phyloP scores from a whole-genome alignment of 2,797 vertebrate species.

The Lateolabrax maculatus region DNA sequence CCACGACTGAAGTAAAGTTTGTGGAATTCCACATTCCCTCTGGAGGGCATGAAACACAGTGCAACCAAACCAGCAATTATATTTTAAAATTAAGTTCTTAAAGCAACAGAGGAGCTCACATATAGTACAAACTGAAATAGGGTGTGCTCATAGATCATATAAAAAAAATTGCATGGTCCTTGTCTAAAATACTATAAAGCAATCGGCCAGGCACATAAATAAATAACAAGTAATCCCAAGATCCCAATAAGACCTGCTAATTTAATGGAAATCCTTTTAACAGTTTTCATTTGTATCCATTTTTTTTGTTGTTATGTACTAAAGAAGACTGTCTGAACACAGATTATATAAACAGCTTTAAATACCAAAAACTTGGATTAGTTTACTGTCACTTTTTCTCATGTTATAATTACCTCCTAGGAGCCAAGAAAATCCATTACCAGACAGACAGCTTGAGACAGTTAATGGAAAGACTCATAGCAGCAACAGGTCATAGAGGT shows the following conservation, averaged over 20 bases:
- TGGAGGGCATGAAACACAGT: conserved; percentile 46
- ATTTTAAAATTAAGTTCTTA: conserved; percentile 65
- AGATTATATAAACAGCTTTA: not conserved
- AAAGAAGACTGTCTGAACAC: not conserved
- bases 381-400: conserved; percentile 12
- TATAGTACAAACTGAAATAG: not conserved
- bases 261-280: not conserved
- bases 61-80: conserved; percentile 70
- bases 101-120: conserved; percentile 54
- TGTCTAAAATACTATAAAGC: not conserved
- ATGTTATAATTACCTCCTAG: not conserved
- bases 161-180: not conserved
- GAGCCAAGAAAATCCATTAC: conserved; percentile 23
- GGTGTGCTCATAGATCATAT: not conserved
- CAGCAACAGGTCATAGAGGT: conserved; percentile 34
- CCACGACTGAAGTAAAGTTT: conserved; percentile 25
- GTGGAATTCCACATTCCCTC: conserved; percentile 52
- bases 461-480: conserved; percentile 4
- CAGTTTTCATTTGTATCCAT: not conserved
- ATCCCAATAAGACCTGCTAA: conserved; percentile 13
- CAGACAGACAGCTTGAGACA: conserved; percentile 8
- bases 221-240: not conserved
- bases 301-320: not conserved
- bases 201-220: not conserved
- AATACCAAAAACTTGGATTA: conserved; percentile 20